Evolutionary conservation across 2,113 vertebrate species (phyloP).

Genomic region (Illadopsis cleaveri): DNA sequence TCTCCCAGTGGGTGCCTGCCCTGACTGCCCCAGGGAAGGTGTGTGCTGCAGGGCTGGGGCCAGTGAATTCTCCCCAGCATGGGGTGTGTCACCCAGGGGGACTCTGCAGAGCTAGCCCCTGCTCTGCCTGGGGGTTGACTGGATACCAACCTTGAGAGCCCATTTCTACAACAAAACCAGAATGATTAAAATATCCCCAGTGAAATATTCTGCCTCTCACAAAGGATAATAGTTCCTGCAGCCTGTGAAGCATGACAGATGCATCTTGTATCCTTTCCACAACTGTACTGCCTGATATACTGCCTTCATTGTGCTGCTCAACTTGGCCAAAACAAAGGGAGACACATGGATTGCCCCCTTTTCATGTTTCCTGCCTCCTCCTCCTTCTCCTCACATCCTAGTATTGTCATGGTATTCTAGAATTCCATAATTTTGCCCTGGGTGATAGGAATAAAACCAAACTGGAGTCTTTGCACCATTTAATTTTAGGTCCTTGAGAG

Average conservation of each 20-base stretch:
- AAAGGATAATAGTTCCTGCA: constrained; percentile 19
- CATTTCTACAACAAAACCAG: neutral
- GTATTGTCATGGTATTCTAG: neutral
- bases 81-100: rapidly evolving
- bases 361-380: neutral
- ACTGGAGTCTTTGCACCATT: neutral
- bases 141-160: neutral
- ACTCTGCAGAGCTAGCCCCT: neutral
- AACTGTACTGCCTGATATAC: neutral
- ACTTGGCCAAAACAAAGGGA: neutral
- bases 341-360: neutral
- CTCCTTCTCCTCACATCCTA: neutral
- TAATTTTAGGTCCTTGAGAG: neutral
- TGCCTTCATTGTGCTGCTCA: neutral
- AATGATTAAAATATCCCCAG: neutral
- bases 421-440: neutral
- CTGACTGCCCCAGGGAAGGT: rapidly evolving
- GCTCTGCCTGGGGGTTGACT: neutral
- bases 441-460: neutral
- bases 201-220: constrained; percentile 35
- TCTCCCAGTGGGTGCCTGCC: neutral
- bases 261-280: constrained; percentile 1
- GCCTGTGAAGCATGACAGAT: constrained; percentile 16
- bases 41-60: rapidly evolving
- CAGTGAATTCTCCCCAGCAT: rapidly evolving